Percentiles rank a stretch among this genome's conserved stretches.
Conservation (phyloP, 1,140 invertebrate genomes). For the Heliconius eleuchia region DNA sequence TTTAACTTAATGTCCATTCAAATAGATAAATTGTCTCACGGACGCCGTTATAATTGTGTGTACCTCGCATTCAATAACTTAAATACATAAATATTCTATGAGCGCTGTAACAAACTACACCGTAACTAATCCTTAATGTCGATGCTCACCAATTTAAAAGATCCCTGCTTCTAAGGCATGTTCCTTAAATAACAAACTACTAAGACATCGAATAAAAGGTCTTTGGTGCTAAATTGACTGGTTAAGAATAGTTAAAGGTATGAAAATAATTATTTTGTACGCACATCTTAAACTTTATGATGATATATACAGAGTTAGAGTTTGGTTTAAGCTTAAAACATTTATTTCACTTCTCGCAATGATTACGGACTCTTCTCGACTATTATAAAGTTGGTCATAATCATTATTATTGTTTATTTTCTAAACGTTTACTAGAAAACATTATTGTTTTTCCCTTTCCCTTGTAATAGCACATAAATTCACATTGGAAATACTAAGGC, state of each 20-base stretch:
- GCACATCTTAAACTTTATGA: constrained; percentile 49
- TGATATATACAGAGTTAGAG: constrained; percentile 43
- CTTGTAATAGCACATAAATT: constrained; percentile 18
- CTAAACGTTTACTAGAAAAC: background rate
- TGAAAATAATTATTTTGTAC: constrained; percentile 58
- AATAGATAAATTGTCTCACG: constrained; percentile 23
- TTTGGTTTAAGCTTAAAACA: background rate
- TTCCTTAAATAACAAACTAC: constrained; percentile 17
- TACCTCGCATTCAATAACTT: constrained; percentile 32
- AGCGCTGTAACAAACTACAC: constrained; percentile 41
- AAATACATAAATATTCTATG: constrained; percentile 42
- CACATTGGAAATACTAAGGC: background rate
- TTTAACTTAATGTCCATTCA: constrained; percentile 9
- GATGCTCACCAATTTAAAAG: constrained; percentile 33
- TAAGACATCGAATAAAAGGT: constrained; percentile 29
- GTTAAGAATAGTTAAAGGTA: constrained; percentile 47
- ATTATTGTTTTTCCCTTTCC: constrained; percentile 2
- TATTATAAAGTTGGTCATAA: constrained; percentile 4
- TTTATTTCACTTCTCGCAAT: background rate
- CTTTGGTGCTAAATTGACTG: constrained; percentile 23
- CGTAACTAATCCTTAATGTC: constrained; percentile 55
- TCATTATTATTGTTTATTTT: background rate
- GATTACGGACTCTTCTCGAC: background rate
- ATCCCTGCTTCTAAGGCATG: constrained; percentile 27
- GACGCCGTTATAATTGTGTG: constrained; percentile 15